A percentile compares a stretch with the other conserved stretches of the same genome.
Conservation (phyloP, 1,140 invertebrate genomes). For the Trichonephila clavata region DNA sequence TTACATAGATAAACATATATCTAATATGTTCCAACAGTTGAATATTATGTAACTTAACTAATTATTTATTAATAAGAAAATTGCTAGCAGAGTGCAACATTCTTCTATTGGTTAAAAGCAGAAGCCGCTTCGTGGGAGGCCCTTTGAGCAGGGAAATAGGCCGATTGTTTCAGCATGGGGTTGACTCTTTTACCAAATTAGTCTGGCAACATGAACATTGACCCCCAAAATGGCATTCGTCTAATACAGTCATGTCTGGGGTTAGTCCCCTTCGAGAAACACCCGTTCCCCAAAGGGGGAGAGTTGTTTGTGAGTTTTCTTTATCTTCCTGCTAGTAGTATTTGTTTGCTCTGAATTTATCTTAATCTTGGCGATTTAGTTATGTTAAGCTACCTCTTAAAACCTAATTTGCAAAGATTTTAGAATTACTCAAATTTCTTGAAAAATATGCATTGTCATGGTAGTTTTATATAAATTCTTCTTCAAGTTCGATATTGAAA, state of each 20-base stretch:
- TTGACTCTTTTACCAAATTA: constrained; percentile 53
- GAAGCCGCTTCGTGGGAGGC: not conserved
- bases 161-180: not conserved
- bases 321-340: not conserved
- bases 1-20: not conserved
- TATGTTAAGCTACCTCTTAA: no score
- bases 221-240: constrained; percentile 8
- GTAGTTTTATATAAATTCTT: no score
- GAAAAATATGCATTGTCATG: no score
- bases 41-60: not conserved
- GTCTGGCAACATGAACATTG: constrained; percentile 27
- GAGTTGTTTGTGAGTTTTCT: constrained; percentile 8
- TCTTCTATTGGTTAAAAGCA: not conserved
- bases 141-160: not conserved
- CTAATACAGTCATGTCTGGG: constrained; percentile 47
- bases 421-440: no score
- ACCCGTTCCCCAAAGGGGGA: not conserved
- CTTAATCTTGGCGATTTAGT: not conserved
- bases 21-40: no score
- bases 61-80: not conserved
- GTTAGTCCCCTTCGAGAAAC: not conserved
- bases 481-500: no score
- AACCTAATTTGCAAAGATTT: no score
- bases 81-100: no score
- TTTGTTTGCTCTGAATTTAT: not conserved